Evolutionary conservation across 1,140 invertebrate species (phyloP), one percentile per base, ranked within the genome.

Genomic region (Melipona quadrifasciata): DNA sequence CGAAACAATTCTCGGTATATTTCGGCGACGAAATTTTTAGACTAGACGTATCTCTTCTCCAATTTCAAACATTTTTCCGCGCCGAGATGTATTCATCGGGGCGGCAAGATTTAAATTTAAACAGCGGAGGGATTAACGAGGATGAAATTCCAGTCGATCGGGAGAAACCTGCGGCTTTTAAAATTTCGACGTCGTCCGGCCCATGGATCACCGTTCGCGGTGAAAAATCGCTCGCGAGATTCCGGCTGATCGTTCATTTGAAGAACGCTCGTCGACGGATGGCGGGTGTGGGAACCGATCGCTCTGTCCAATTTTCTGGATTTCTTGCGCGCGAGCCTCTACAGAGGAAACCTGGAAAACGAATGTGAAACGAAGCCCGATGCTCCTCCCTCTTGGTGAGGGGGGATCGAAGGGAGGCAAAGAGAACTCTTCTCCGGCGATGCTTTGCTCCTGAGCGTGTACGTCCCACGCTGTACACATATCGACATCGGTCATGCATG

Each of bases 401-500:
- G 21, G 73, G 70, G 61, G 19, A 74, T 5, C 12, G 47, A 24
- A 53, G 65, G 51, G 70, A 11, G 75, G 78, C 31, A 83, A 79
- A 75, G 73, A 78, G 80, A 74, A 47, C 39, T 47, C 86, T 92
- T 90, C 92, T 85, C 83, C 87, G 86, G 87, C 87, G 87, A 85
- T 89, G 90, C 81, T 87, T 90, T 85, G 89, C 88, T 88, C 77
- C 74, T 70, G 80, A 87, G 84, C 67, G 47, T 90, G 86, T 87
- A 87, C 88, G 86, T 74, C 31, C 58, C 47, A 88, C 90, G 87
- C 82, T 89, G 90, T 92, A 92, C 91, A 91, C 92, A 92, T 94
- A 94, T 94, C 93, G 93, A 90, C 92, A 93, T 93, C 93, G 91
- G 89, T 91, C 93, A 93, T 94, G 93, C 93, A 94, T 94, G 92